Evolutionary conservation across 2,888 invertebrate genomes (phyloP).

Genomic region (Netelia virgata): DNA sequence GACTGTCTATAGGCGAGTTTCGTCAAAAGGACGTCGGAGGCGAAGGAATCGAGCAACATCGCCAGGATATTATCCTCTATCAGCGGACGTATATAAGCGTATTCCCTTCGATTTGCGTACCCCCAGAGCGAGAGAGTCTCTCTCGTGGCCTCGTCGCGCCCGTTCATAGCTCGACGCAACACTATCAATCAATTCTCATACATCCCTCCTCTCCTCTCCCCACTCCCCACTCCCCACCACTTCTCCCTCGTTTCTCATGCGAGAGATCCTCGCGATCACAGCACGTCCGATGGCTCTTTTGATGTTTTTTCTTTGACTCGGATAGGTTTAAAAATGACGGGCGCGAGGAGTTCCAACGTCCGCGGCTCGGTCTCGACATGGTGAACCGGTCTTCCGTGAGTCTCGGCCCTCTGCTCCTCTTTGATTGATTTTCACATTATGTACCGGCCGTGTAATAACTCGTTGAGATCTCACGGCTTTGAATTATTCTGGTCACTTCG

Average conservation of each 20-base stretch:
- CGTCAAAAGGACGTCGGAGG: constrained; percentile 42
- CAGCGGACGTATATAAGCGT: constrained; percentile 22
- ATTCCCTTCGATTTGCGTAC: constrained; percentile 58
- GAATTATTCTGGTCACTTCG: constrained; percentile 51
- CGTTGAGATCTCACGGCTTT: constrained; percentile 39
- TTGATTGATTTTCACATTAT: constrained; percentile 68
- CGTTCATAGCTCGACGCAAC: constrained; percentile 55
- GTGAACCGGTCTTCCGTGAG: constrained; percentile 63
- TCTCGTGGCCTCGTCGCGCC: constrained; percentile 53
- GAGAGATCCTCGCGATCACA: constrained; percentile 65
- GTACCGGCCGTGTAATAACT: constrained; percentile 66
- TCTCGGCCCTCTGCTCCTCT: constrained; percentile 55
- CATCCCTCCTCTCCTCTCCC: constrained; percentile 52
- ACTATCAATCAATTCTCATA: constrained; percentile 73
- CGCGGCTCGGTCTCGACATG: constrained; percentile 22
- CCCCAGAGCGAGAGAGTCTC: constrained; percentile 43
- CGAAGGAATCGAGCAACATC: constrained; percentile 25
- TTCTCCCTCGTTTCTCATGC: constrained; percentile 40
- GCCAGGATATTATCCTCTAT: constrained; percentile 66
- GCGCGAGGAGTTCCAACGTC: constrained; percentile 36
- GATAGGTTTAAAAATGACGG: constrained; percentile 63
- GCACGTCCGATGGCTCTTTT: constrained; percentile 63
- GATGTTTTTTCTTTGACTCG: constrained; percentile 63
- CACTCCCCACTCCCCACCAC: too few species aligned
- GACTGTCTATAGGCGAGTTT: constrained; percentile 36